Base-by-base conservation (phyloP, 37 sponge, comb jelly and placozoan genomes). In the Theonella swinhoei region DNA sequence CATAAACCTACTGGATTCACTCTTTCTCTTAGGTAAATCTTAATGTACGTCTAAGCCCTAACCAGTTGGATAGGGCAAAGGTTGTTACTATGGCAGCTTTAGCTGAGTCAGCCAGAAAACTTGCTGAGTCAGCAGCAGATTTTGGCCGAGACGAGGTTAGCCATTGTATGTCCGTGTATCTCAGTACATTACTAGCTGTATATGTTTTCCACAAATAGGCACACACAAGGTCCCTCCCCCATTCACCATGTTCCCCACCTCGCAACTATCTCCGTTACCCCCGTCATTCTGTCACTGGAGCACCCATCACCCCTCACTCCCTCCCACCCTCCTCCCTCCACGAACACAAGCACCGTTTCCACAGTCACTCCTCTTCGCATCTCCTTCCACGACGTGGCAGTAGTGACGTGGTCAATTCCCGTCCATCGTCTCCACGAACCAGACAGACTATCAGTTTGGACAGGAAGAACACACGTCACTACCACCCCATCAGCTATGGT, bases 91-190 rank as follows among this genome's bases (percentile, higher is more conserved):
- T 89, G 35, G 93, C 90, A 34, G 93, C 90, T 0, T 63, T 93
- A 37, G 93, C 93, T 1, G 93, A 93, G 68, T 93, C 93, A 32
- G 93, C 93, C 7, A 39, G 81, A 42, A 80, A 93, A 64, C 83
- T 93, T 29, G 93, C 93, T 14, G 85, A 89, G 61, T 89, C 90
- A 38, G 93, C 93, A 39, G 93, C 93, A 22, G 73, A 71, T 58
- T 84, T 89, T 39, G 88, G 74, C 0, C 79, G 84, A 37, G 74
- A 82, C 42, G 81, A 86, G 29, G 82, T 47, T 69, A 31, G 70
- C 36, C 35, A 31, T 33, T 69, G n/a, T n/a, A n/a, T n/a, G n/a
- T n/a, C n/a, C n/a, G n/a, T n/a, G n/a, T n/a, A n/a, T n/a, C n/a
- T n/a, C n/a, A n/a, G n/a, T n/a, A n/a, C n/a, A n/a, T n/a, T n/a